Conservation (phyloP, 2,113 vertebrate species). For the Plestiodon gilberti region DNA sequence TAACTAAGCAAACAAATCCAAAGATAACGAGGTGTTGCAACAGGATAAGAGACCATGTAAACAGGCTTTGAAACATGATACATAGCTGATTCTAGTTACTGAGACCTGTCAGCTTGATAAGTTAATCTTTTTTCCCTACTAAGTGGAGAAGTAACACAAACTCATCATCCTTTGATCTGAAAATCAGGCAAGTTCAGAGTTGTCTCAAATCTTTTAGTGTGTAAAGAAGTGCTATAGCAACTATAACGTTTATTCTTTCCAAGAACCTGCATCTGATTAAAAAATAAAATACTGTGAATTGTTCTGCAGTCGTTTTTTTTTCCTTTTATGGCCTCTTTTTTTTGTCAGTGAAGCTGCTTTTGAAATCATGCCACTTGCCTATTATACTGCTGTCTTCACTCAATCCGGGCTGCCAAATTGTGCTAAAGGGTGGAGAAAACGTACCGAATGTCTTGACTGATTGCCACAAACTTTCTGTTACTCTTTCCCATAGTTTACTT, state of each 20-base stretch:
- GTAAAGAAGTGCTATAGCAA: neutral
- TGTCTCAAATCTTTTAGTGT: neutral
- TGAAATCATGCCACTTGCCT: slow-evolving; percentile 22
- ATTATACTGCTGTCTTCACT: slow-evolving; percentile 36
- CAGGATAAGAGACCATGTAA: neutral
- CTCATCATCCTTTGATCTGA: neutral
- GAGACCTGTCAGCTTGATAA: neutral
- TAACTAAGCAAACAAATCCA: neutral
- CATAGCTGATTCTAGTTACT: neutral
- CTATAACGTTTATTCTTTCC: slow-evolving; percentile 2
- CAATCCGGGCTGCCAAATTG: slow-evolving; percentile 27
- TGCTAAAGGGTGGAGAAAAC: slow-evolving; percentile 35
- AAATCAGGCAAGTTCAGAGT: neutral
- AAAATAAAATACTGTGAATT: slow-evolving; percentile 30
- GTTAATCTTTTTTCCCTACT: neutral
- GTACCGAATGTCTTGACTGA: slow-evolving; percentile 24
- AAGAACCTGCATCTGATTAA: slow-evolving; percentile 6
- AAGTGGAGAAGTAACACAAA: neutral
- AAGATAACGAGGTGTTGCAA: neutral
- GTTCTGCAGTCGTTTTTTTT: slow-evolving; percentile 27
- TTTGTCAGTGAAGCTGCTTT: slow-evolving; percentile 39
- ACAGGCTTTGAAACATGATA: neutral
- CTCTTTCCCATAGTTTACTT: slow-evolving; percentile 19
- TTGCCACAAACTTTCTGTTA: slow-evolving; percentile 21
- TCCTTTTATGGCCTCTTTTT: slow-evolving; percentile 47